Percentiles rank a stretch among this genome's conserved stretches.
Evolutionary conservation across 2,113 vertebrate species (phyloP).

Genomic region (Charadrius vociferus): DNA sequence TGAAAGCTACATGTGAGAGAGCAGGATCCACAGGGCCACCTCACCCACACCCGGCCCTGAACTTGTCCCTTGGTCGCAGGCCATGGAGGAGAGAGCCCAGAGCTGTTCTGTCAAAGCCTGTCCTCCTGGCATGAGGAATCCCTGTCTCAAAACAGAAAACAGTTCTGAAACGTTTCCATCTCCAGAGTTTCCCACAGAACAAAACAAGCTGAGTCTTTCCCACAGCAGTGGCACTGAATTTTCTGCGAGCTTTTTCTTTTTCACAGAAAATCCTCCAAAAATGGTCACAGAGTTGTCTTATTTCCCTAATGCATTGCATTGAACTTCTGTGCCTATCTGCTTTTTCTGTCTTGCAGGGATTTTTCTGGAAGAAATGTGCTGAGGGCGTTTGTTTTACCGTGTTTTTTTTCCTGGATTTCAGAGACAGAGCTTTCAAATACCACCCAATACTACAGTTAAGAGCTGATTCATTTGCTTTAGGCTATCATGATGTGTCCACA

Average conservation of each 20-base stretch:
- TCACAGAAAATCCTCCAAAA: neutral
- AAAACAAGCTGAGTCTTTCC: neutral
- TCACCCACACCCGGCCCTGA: neutral
- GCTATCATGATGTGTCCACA: neutral
- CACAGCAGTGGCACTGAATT: rapidly evolving
- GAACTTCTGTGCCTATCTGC: neutral
- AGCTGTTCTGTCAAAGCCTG: neutral
- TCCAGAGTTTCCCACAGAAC: neutral
- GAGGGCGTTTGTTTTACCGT: neutral
- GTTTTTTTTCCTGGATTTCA: neutral
- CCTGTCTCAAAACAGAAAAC: neutral
- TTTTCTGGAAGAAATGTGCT: neutral
- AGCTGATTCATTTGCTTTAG: neutral
- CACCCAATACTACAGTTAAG: neutral
- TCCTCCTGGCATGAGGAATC: neutral
- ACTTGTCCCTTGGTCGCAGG: neutral
- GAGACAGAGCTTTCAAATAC: neutral
- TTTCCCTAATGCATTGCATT: neutral
- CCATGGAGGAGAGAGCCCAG: neutral
- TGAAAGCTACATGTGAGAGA: neutral
- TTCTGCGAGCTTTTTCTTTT: neutral
- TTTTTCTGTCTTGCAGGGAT: neutral
- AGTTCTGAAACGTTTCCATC: neutral
- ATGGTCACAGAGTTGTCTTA: neutral
- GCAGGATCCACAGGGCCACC: neutral